These are phyloP conservation scores for Chymomyza caudatula DNA, from an alignment of 2,888 invertebrate species.

Conservation along the genomic window DNA sequence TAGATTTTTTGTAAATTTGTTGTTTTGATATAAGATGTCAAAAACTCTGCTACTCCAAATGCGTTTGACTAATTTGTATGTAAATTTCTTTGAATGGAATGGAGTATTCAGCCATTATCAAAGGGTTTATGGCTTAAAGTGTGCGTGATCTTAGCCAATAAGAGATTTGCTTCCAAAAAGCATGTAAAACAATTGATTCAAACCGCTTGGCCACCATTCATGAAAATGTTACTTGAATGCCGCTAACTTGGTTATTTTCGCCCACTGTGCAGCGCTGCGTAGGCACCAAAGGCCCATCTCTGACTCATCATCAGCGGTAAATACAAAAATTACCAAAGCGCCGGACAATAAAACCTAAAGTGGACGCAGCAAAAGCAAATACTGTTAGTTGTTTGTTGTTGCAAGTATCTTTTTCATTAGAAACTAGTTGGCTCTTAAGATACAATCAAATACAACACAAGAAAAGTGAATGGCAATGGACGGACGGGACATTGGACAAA, in stretches of 20 bases:
- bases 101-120: too few relatives aligned
- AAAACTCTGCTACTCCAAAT: too few relatives aligned
- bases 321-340: constrained; percentile 11
- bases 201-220: too few relatives aligned
- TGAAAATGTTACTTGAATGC: too few relatives aligned
- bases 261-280: not conserved
- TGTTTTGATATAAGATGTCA: too few relatives aligned
- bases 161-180: too few relatives aligned
- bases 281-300: not conserved
- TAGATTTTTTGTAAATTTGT: too few relatives aligned
- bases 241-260: not conserved
- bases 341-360: constrained; percentile 18
- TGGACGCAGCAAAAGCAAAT: constrained; percentile 6
- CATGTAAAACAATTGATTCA: too few relatives aligned
- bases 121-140: too few relatives aligned
- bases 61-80: too few relatives aligned
- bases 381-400: not conserved
- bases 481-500: constrained; percentile 8
- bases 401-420: constrained; percentile 6
- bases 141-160: too few relatives aligned
- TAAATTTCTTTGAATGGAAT: too few relatives aligned
- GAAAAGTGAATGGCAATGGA: constrained; percentile 45
- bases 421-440: not conserved
- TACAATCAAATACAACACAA: constrained; percentile 6
- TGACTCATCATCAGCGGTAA: constrained; percentile 33